Base-by-base conservation (phyloP, 2,113 vertebrate species). In the Neoarius graeffei region DNA sequence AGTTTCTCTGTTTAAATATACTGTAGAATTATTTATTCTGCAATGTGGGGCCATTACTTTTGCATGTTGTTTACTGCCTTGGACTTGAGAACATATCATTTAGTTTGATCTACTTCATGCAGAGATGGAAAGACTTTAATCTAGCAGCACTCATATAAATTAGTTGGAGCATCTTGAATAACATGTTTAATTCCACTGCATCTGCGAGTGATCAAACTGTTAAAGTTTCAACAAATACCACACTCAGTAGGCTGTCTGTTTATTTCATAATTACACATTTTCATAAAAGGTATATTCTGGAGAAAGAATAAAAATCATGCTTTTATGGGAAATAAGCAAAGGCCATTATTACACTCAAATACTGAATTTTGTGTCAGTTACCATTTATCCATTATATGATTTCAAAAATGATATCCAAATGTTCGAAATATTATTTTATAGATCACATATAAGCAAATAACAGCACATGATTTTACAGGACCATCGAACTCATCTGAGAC, bases 121-220 rank as follows among this genome's bases (percentile, higher is more conserved):
- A 52, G 56, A 23, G 42, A 56, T 42, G 30, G 54, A 27, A 48
- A 6, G 52, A 84, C 83, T 90, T 90, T 90, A 80, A 83, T 90
- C 88, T 81, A 4, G 35, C 62, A 50, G 71, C 20, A 17, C 60
- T 84, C 27, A 83, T 80, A 30, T 56, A 86, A 88, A 86, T 80
- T 76, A 83, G 20, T 73, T 57, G 76, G 17, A 27, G 17, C 66
- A 76, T 85, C 30, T 42, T 56, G n/a, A 82, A 52, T 52, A 86
- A 86, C 77, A 74, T 7, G 27, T 83, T 89, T 69, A 60, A 57
- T 86, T 84, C 35, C 66, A 86, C 76, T 69, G 66, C 42, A 83
- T 88, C 27, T 69, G 15, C 27, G 35, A 83, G 52, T 86, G 48
- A 89, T 48, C 69, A 83, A 86, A 86, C 83, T 23, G 19, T 20